Evolutionary conservation across 35 echinoderm and acorn worm genomes (phyloP).

Genomic region (Acanthaster planci): DNA sequence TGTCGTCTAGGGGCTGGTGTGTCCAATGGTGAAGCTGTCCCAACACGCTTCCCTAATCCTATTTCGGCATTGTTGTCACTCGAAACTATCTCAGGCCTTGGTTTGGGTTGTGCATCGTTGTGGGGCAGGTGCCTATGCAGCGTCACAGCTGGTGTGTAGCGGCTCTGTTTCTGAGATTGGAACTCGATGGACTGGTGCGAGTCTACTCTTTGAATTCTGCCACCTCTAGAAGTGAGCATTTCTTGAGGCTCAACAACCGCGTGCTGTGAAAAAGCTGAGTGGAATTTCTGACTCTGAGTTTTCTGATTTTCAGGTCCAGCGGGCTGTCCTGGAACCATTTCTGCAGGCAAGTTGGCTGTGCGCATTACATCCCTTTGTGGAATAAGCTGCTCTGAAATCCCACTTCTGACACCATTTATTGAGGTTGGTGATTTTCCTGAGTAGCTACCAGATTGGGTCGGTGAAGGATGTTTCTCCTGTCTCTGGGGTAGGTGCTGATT

Average conservation of each 20-base stretch:
- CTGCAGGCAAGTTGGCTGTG: no score
- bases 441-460: no score
- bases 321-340: no score
- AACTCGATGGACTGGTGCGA: background rate
- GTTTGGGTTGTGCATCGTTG: background rate
- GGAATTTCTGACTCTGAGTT: background rate
- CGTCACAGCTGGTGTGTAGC: conserved; percentile 65
- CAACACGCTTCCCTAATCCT: background rate
- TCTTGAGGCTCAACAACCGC: background rate
- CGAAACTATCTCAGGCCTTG: background rate
- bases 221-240: background rate
- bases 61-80: background rate
- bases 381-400: no score
- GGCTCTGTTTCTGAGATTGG: conserved; percentile 31
- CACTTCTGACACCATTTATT: no score
- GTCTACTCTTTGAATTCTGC: background rate
- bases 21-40: conserved; percentile 60
- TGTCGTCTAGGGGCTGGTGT: conserved; percentile 78
- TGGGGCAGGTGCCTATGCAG: conserved; percentile 28
- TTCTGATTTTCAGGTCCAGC: background rate
- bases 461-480: background rate
- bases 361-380: no score
- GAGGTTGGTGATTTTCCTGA: no score
- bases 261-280: background rate
- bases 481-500: background rate